Base-by-base conservation (phyloP, 1,140 invertebrate species). In the Pantala flavescens region DNA sequence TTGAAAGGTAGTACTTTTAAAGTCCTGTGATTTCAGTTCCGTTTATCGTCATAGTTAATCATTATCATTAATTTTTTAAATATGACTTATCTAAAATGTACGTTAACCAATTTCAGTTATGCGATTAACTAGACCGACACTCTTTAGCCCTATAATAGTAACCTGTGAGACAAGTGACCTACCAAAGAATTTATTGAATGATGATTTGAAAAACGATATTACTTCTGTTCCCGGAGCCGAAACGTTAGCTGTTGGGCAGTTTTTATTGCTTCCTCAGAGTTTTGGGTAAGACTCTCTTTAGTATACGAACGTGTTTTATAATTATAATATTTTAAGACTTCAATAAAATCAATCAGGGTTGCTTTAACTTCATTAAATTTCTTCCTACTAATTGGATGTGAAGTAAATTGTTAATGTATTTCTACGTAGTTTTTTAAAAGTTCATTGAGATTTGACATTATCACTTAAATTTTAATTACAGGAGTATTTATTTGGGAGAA, bases 241-340 rank as follows among this genome's bases (percentile, higher is more conserved):
- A 84, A 91, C 91, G 0, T 86, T 97, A 76, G 90, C 91, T 12
- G 85, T 93, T 75, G 94, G 94, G 23, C 91, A 96, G 78, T 94
- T 97, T 83, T 85, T 98, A 76, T 86, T 98, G 43, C 83, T 98
- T 28, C 97, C 97, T 55, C 96, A 98, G 86, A 97, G 93, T 82
- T 98, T 98, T 86, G 96, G 91, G 96, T 84, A 90, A 88, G 80
- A 88, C 88, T 77, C 89, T n/a, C n/a, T n/a, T n/a, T n/a, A n/a
- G n/a, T n/a, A n/a, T n/a, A n/a, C n/a, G n/a, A n/a, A n/a, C n/a
- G n/a, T n/a, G n/a, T n/a, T n/a, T n/a, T n/a, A n/a, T n/a, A n/a
- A n/a, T n/a, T n/a, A n/a, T n/a, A n/a, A n/a, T n/a, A n/a, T n/a
- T n/a, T n/a, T n/a, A n/a, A n/a, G n/a, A n/a, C n/a, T n/a, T n/a